These are phyloP conservation scores for Tupiocoris notatus DNA, from an alignment of 2,888 invertebrate species.

Conservation along the genomic window DNA sequence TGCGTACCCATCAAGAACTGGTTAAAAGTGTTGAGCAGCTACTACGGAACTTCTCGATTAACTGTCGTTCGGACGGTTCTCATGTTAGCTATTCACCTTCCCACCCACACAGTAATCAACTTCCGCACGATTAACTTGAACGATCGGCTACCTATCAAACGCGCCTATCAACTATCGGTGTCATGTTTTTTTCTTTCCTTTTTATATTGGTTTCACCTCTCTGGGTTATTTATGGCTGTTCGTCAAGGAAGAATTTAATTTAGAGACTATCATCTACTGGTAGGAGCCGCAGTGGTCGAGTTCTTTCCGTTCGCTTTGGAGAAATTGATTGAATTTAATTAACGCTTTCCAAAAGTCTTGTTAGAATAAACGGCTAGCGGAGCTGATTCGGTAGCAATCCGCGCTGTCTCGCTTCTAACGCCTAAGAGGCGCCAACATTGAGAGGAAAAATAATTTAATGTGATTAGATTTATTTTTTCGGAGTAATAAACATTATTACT, in stretches of 20 bases:
- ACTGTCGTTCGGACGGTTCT: too few species aligned
- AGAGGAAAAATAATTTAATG: too few species aligned
- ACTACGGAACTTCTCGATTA: too few species aligned
- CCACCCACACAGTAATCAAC: background rate
- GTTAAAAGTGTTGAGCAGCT: too few species aligned
- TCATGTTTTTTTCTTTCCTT: background rate
- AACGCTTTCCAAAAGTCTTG: background rate
- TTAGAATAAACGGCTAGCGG: background rate
- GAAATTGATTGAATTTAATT: background rate
- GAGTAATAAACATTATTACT: too few species aligned
- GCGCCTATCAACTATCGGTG: background rate
- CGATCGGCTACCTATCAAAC: background rate
- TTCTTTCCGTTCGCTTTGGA: background rate
- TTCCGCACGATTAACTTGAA: background rate
- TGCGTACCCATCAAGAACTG: too few species aligned
- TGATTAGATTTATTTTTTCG: too few species aligned
- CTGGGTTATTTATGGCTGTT: background rate
- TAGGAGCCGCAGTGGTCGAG: background rate
- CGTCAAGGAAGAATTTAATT: background rate
- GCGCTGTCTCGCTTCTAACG: background rate
- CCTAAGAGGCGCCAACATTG: background rate
- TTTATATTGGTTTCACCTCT: background rate
- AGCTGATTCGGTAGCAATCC: background rate
- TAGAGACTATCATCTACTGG: background rate
- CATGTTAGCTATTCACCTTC: background rate